Evolutionary conservation across 2,888 invertebrate genomes (phyloP), one percentile per base, ranked within the genome.

Genomic region (Corythucha ciliata): DNA sequence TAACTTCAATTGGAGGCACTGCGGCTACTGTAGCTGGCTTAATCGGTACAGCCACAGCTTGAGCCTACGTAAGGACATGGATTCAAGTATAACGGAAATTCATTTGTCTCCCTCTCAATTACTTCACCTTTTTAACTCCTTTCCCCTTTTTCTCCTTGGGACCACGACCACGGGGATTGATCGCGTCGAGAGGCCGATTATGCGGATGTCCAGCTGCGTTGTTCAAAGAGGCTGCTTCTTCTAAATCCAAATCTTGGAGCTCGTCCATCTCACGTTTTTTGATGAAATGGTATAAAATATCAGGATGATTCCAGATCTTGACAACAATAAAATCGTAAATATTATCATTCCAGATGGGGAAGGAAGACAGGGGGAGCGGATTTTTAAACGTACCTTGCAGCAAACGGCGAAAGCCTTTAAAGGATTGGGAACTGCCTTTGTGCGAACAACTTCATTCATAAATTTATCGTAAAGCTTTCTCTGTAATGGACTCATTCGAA

Each of bases 361-460:
- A 59, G 21, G n/a, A 42, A 47, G 16, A 40, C 20, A 12, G 24
- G 21, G 4, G 41, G 22, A 54, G 14, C 34, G 3, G 18, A 39
- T 16, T 10, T 24, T 36, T 20, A 18, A 18, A 58, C 67, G 62
- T 66, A 83, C 83, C 76, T 97, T 98, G 67, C 94, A 96, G 67
- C 97, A 97, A 52, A 97, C 93, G 18, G 97, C 92, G 69, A 97
- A 97, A 2, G 97, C 94, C 70, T 94, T 94, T 51, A 98, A 72
- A 0, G 97, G 96, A 74, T 97, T 97, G 24, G 90, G 88, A 49
- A 89, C 87, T 12, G 83, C 79, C 45, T 88, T 84, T 16, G 82
- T 82, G 21, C 88, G 75, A 0, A 90, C 86, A 1, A 90, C 87
- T 66, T 87, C 88, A 67, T 89, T 87, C 87, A 94, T 93, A 65